A percentile compares a stretch with the other conserved stretches of the same genome.
Evolutionary conservation across 1,140 invertebrate genomes (phyloP).

Genomic region (Homalodisca vitripennis): DNA sequence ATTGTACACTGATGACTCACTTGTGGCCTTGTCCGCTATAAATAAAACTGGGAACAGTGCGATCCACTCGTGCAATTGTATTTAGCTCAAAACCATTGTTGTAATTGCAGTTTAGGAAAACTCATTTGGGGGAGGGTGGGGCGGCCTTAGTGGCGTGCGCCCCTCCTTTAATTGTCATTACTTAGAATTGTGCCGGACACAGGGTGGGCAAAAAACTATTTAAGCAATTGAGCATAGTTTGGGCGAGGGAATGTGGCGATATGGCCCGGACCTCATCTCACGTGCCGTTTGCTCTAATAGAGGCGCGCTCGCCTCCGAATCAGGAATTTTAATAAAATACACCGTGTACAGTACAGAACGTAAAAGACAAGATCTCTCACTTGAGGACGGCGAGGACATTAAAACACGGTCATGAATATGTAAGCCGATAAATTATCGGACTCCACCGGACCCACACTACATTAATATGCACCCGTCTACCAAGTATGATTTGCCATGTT

Average conservation of each 20-base stretch:
- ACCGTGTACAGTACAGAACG: no score
- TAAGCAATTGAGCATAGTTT: slow-evolving; percentile 26
- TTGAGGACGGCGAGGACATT: neutral
- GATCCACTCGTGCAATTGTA: neutral
- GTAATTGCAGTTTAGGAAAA: slow-evolving; percentile 24
- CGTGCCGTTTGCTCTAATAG: slow-evolving; percentile 23
- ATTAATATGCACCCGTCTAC: neutral
- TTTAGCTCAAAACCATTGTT: slow-evolving; percentile 12
- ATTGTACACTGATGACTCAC: no score
- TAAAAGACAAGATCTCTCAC: slow-evolving; percentile 9
- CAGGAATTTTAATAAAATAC: slow-evolving; percentile 26
- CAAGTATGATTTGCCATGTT: slow-evolving; percentile 2
- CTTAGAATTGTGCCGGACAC: slow-evolving; percentile 19
- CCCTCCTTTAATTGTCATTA: slow-evolving; percentile 26
- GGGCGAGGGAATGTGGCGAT: slow-evolving; percentile 16
- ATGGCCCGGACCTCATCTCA: slow-evolving; percentile 11
- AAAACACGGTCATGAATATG: slow-evolving; percentile 10
- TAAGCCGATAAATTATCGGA: slow-evolving; percentile 8
- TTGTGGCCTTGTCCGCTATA: no score
- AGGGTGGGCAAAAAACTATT: slow-evolving; percentile 18
- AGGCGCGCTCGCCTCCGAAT: neutral
- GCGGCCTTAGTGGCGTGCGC: neutral
- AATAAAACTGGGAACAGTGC: no score
- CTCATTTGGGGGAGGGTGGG: neutral
- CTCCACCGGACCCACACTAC: neutral